These are phyloP conservation scores for Cistogaster globosa DNA, from an alignment of 2,888 invertebrate species.

Conservation along the genomic window DNA sequence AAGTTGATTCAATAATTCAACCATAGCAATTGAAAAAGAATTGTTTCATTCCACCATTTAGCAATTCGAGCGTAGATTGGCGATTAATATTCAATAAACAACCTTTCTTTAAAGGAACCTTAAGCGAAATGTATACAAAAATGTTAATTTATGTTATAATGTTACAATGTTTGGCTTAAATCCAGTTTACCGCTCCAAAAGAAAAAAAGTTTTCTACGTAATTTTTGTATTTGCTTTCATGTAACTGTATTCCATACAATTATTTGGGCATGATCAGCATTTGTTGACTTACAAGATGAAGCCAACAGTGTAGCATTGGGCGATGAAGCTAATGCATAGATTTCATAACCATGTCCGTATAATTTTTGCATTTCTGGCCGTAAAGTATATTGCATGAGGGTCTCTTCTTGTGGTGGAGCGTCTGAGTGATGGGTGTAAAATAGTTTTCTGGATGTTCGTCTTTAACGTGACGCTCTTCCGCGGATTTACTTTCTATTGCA, in stretches of 20 bases:
- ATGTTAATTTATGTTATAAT: no score
- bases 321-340: conserved; percentile 91
- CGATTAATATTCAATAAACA: no score
- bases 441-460: conserved; percentile 87
- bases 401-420: conserved; percentile 94
- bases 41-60: no score
- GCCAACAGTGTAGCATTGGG: conserved; percentile 90
- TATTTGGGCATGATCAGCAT: conserved; percentile 91
- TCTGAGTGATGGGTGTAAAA: conserved; percentile 84
- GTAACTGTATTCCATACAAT: conserved; percentile 93
- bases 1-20: no score
- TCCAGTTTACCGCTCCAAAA: no score
- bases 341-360: conserved; percentile 98
- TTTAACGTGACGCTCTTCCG: conserved; percentile 79
- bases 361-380: conserved; percentile 98
- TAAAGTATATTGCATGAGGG: conserved; percentile 94
- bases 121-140: no score
- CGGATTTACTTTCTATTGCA: conserved; percentile 82
- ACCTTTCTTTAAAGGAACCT: no score
- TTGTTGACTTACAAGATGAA: conserved; percentile 93
- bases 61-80: no score
- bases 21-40: no score
- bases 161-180: no score
- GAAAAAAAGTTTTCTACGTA: no score
- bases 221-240: conserved; percentile 89